phyloP scores from a whole-genome alignment of 1,140 invertebrate genomes.

The Microplitis demolitor region DNA sequence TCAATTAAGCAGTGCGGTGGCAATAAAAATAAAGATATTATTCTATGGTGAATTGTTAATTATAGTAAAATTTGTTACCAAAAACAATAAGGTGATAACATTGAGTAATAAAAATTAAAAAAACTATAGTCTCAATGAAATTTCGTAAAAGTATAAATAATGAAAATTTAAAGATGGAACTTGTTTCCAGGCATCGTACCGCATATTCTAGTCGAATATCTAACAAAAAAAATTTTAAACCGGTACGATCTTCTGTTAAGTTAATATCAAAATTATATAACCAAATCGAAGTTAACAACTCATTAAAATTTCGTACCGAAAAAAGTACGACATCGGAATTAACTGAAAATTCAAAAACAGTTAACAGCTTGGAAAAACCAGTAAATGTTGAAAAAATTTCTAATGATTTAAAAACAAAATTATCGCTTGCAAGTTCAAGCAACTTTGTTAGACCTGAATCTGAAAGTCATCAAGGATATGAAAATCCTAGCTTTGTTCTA shows the following conservation, averaged over 20 bases:
- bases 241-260: constrained; percentile 73
- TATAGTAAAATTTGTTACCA: too few relatives aligned
- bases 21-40: too few relatives aligned
- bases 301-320: constrained; percentile 30
- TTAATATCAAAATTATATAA: constrained; percentile 62
- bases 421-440: background rate
- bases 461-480: constrained; percentile 37
- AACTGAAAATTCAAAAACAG: constrained; percentile 4
- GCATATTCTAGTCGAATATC: constrained; percentile 36
- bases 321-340: constrained; percentile 4
- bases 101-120: background rate
- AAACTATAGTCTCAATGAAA: constrained; percentile 47
- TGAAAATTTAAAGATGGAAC: constrained; percentile 52
- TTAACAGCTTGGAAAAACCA: background rate
- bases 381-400: background rate
- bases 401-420: background rate
- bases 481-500: constrained; percentile 55
- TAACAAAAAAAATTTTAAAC: constrained; percentile 68
- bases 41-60: too few relatives aligned
- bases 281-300: constrained; percentile 36
- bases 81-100: background rate
- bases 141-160: constrained; percentile 41
- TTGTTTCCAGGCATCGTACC: constrained; percentile 38
- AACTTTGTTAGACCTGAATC: background rate
- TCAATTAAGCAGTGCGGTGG: too few relatives aligned